Base-by-base conservation (phyloP, 2,888 invertebrate genomes). In the Lutraria lutraria region DNA sequence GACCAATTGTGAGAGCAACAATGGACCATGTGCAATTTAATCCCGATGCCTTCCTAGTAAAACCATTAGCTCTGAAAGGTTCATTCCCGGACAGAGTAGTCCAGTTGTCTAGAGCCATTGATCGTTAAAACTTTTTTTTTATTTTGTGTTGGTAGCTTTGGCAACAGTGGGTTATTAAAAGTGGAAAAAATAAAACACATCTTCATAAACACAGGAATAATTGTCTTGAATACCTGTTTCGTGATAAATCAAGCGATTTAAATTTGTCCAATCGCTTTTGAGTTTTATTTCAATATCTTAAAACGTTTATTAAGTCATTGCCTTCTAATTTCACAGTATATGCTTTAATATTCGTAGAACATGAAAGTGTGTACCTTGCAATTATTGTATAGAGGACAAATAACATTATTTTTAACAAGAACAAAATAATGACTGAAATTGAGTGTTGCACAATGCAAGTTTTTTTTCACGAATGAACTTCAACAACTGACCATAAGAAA, bases 11-110 rank as follows among this genome's bases (percentile, higher is more conserved):
- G 13, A 88, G 96, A 34, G 95, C 94, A 54, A 93, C 95, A n/a
- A 96, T 96, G 96, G 96, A 96, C 91, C 94, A 95, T 88, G 94
- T 96, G 88, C 96, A 96, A 93, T 96, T 95, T 88, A 95, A 96
- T 90, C 95, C 96, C 53, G 95, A 95, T 60, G 96, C 96, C 34
- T 96, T 96, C 91, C 25, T 94, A 31, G 96, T 96, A 8, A 96
- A 95, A 90, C 93, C 92, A 79, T 90, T 91, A 43, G 96, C 96
- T 6, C 92, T 96, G 16, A 96, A 96, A 89, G 96, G 94, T 12
- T 89, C 91, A 0, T 92, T 95, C 72, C 94, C 95, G 10, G 85
- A 81, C 16, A 91, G 96, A 84, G 88, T 95, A 0, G 93, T 94
- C 81, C 94, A 94, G 53, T 93, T 96, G n/a, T 93, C 96, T 15